These are phyloP conservation scores for Odontomachus brunneus DNA, from an alignment of 1,140 invertebrate species.

Conservation along the genomic window DNA sequence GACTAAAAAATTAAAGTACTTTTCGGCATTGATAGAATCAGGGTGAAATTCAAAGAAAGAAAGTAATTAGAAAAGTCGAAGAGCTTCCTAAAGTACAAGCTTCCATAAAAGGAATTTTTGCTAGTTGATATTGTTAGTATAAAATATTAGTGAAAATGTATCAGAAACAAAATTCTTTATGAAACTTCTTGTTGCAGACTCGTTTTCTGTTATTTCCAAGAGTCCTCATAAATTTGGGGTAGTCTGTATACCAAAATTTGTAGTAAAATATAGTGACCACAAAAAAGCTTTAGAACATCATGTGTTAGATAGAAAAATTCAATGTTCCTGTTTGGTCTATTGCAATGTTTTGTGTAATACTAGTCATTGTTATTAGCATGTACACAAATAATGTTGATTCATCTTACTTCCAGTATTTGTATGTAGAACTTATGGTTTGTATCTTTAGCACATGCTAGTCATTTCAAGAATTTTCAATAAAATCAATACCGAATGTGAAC, in stretches of 20 bases:
- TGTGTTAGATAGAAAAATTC: conserved; percentile 5
- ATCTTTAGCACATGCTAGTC: conserved; percentile 35
- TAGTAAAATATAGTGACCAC: conserved; percentile 6
- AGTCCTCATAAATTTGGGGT: background rate
- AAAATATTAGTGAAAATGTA: background rate
- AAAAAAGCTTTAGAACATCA: background rate
- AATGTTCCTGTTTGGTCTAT: conserved; percentile 13
- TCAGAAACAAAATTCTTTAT: background rate
- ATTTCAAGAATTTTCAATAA: conserved; percentile 13
- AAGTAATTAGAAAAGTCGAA: conserved; percentile 35
- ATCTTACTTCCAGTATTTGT: conserved; percentile 46
- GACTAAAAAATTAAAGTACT: background rate
- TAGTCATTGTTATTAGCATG: conserved; percentile 40
- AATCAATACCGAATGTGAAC: background rate
- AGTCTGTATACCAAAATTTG: background rate
- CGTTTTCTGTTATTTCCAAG: background rate
- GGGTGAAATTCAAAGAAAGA: conserved; percentile 19
- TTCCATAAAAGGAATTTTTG: conserved; percentile 23
- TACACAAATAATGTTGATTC: conserved; percentile 23
- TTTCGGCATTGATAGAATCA: conserved; percentile 6
- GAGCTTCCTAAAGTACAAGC: conserved; percentile 41
- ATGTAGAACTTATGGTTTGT: conserved; percentile 25
- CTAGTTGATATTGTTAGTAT: conserved; percentile 6
- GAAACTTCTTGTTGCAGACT: conserved; percentile 4
- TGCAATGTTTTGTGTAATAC: conserved; percentile 17